These are phyloP conservation scores for Cyprinodon diabolis DNA, from an alignment of 2,797 vertebrate species.

Conservation along the genomic window DNA sequence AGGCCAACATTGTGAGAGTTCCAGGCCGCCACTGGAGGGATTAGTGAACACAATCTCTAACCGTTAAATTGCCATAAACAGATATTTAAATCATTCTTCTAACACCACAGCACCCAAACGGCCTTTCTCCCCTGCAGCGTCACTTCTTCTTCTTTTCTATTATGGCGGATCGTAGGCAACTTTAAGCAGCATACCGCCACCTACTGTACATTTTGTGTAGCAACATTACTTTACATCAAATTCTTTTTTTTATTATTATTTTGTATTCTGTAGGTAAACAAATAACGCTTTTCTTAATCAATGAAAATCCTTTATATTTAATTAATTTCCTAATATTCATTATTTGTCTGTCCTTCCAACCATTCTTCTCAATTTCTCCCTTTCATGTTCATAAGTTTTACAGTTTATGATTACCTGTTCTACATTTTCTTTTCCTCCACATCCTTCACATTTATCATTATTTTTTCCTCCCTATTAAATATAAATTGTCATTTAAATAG, in stretches of 20 bases:
- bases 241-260: not conserved
- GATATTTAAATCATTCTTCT: not conserved
- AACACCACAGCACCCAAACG: not conserved
- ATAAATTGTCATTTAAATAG: too few relatives aligned
- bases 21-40: not conserved
- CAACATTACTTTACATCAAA: too few relatives aligned
- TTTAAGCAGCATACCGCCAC: too few relatives aligned
- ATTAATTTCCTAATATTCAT: not conserved
- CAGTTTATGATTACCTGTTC: too few relatives aligned
- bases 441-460: too few relatives aligned
- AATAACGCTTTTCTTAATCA: not conserved
- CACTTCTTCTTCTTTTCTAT: not conserved
- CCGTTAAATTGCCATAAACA: not conserved
- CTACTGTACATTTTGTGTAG: too few relatives aligned
- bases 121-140: not conserved
- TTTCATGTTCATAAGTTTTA: too few relatives aligned
- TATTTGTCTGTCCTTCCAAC: too few relatives aligned
- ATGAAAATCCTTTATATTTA: not conserved
- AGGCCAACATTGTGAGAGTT: slow-evolving; percentile 55
- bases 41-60: not conserved
- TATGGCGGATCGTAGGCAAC: too few relatives aligned
- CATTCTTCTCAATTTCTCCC: too few relatives aligned
- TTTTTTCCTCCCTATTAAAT: too few relatives aligned
- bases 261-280: not conserved
- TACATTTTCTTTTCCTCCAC: too few relatives aligned